Percentiles rank a stretch among this genome's conserved stretches.
These are phyloP conservation scores for Botia kubotai DNA, from an alignment of 2,797 vertebrate genomes.

Conservation along the genomic window DNA sequence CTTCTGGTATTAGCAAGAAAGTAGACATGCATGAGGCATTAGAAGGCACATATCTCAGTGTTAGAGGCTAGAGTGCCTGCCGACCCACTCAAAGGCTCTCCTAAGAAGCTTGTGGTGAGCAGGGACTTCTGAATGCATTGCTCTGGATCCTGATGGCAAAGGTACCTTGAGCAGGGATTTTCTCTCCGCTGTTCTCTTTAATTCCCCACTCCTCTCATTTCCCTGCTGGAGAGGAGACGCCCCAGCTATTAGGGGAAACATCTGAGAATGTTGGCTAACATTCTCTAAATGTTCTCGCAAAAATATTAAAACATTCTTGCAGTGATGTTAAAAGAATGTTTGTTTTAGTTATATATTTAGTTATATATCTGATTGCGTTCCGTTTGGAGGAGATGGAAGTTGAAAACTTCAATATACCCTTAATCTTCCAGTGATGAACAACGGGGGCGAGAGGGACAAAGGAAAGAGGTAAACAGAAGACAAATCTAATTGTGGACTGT, in stretches of 20 bases:
- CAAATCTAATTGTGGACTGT: conserved; percentile 60
- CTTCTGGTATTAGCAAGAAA: conserved; percentile 47
- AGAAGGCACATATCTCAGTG: conserved; percentile 48
- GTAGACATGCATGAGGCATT: conserved; percentile 52
- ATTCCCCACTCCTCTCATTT: conserved; percentile 55
- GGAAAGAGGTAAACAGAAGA: conserved; percentile 55
- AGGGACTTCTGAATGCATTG: conserved; percentile 42
- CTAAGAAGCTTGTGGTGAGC: conserved; percentile 60
- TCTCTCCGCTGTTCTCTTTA: conserved; percentile 59
- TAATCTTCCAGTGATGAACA: conserved; percentile 27
- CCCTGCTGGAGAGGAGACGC: conserved; percentile 39
- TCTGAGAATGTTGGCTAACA: too few relatives aligned
- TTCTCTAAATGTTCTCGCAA: too few relatives aligned
- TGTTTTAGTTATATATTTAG: too few relatives aligned
- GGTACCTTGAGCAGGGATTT: conserved; percentile 68
- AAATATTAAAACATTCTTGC: too few relatives aligned
- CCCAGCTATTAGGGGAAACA: not conserved
- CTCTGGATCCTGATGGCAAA: conserved; percentile 63
- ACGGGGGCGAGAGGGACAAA: conserved; percentile 24
- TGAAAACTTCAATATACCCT: conserved; percentile 58
- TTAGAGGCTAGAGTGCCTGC: conserved; percentile 49
- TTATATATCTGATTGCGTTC: conserved; percentile 17
- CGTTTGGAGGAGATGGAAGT: conserved; percentile 37
- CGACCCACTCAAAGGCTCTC: conserved; percentile 28
- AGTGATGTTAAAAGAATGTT: too few relatives aligned